A percentile compares a stretch with the other conserved stretches of the same genome.
These are phyloP conservation scores for Cyclina sinensis DNA, from an alignment of 1,140 invertebrate species.

Conservation along the genomic window DNA sequence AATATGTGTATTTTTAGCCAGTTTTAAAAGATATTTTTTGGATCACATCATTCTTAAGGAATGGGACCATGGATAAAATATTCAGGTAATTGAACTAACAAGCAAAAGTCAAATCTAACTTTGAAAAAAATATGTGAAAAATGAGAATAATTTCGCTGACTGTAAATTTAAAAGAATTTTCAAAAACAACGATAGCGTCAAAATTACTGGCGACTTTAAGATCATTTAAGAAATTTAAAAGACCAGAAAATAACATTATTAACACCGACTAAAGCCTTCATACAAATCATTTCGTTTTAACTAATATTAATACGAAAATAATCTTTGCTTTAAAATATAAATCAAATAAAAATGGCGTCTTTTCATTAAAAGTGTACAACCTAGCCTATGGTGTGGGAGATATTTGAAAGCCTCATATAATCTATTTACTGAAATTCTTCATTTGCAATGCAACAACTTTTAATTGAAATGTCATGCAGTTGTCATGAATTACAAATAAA, in stretches of 20 bases:
- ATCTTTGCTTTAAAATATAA: not conserved
- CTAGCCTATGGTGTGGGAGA: not conserved
- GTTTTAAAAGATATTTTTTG: no score
- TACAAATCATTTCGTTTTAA: not conserved
- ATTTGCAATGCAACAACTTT: not conserved
- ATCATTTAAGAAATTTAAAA: no score
- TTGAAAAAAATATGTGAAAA: no score
- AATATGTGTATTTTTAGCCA: no score
- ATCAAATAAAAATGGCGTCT: not conserved
- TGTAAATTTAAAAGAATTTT: no score
- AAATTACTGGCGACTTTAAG: no score
- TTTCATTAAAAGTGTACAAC: not conserved
- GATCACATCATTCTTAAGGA: no score
- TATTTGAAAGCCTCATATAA: not conserved
- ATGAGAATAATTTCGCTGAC: no score
- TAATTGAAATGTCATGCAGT: conserved; percentile 20
- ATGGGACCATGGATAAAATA: no score
- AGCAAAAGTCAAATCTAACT: no score
- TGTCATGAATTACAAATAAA: conserved; percentile 8
- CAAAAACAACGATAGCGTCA: no score
- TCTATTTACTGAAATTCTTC: not conserved
- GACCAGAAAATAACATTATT: not conserved
- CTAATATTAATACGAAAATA: not conserved
- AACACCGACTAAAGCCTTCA: not conserved
- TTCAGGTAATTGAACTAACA: no score